Base-by-base conservation (phyloP, 2,797 vertebrate species). In the Capromys pilorides region DNA sequence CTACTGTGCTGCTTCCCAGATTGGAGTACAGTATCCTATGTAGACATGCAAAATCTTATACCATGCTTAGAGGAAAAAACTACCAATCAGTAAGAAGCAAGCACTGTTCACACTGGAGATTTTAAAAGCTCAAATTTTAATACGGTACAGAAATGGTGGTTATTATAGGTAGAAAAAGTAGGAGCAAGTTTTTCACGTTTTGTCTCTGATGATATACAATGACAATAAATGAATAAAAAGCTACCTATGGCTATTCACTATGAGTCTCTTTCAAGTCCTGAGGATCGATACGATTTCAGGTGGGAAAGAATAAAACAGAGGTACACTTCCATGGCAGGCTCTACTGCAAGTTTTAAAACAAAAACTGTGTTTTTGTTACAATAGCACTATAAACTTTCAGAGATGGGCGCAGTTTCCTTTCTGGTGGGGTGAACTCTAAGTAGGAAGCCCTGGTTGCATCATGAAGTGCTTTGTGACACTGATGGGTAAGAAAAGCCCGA, bases 171-270 rank as follows among this genome's bases (percentile, higher is more conserved):
- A 14, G 61, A 45, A 94, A 95, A 93, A 75, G 21, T 26, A 94
- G n/a, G 18, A 51, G 31, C 26, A 59, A 51, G 59, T 8, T 22
- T 86, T 90, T 96, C 86, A 49, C 22, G 83, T 80, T 94, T 92
- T 93, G 92, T 89, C 36, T 78, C 92, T 62, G 87, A 67, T 84
- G 41, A 31, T 51, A n/a, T 83, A 84, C 95, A 94, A 62, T 77
- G 54, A 84, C 73, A 80, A 93, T 93, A 88, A 96, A 83, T 83
- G 67, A 88, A 94, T 91, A 82, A 84, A 87, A 93, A 88, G 64
- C 2, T 41, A 49, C 22, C 22, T 78, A 36, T 24, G 81, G 33
- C 80, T 82, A 95, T 89, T 67, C 64, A 9, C 28, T 64, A 2
- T 28, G 61, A 80, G 19, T 84, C 59, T 91, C 26, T 67, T 91